Base-by-base conservation (phyloP, 1,140 invertebrate species). In the Rhagoletis zephyria region DNA sequence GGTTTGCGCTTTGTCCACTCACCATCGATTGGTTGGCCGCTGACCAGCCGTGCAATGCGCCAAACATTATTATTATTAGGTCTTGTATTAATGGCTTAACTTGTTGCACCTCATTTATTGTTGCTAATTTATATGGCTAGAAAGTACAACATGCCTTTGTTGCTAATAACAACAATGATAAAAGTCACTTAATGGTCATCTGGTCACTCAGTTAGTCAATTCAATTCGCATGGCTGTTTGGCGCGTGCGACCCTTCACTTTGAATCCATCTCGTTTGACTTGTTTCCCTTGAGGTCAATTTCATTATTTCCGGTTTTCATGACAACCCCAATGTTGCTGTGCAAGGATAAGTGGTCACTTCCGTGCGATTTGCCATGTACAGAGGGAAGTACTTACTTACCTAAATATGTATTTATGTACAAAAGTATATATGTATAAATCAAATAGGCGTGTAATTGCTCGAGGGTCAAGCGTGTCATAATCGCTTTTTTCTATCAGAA, bases 281-380 rank as follows among this genome's bases (percentile, higher is more conserved):
- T 30, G n/a, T 77, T 59, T 86, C 85, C 85, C 85, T 45, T 86
- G 85, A 61, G 85, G 85, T 86, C 85, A 86, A 86, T 86, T 86
- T 63, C 85, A 86, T 86, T 86, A 86, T 86, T 64, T 86, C 85
- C 85, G 85, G 85, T 86, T 86, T 86, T 86, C 61, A 86, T 86
- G 85, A 86, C 85, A 86, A 86, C 74, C 74, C 74, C 74, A 81
- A 19, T 19, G 48, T 56, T 56, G 74, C n/a, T 19, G 48, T 56
- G 48, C 60, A n/a, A 42, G 59, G 30, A 48, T 64, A 64, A 86
- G 85, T 86, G 85, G 85, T 86, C 85, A 86, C 16, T 86, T 86
- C 85, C 61, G 85, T 86, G 61, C 61, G 61, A 86, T 59, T 56
- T 3, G 3, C 45, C 19, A 81, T 7, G 30, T 14, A 48, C 48